Evolutionary conservation across 2,113 vertebrate genomes (phyloP).

Genomic region (Plotosus lineatus): DNA sequence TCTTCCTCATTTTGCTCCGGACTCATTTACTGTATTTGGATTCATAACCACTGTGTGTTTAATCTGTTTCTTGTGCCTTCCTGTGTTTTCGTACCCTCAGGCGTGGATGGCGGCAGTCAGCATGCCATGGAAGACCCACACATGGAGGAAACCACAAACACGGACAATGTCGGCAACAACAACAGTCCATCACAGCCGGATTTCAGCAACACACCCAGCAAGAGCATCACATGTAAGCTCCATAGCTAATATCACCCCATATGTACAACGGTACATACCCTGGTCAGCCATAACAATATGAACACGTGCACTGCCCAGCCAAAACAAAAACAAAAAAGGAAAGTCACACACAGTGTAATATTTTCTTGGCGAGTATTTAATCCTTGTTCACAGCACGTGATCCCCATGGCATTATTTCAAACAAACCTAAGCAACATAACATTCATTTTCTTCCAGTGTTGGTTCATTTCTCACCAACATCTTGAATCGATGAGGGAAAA

Average conservation of each 20-base stretch:
- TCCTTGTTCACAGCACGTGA: too few species aligned
- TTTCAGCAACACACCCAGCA: slow-evolving; percentile 57
- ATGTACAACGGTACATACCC: background rate
- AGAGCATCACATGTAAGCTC: slow-evolving; percentile 74
- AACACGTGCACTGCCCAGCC: too few species aligned
- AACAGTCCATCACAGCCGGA: slow-evolving; percentile 58
- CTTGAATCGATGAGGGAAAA: too few species aligned
- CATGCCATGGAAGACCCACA: slow-evolving; percentile 66
- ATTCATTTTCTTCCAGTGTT: too few species aligned
- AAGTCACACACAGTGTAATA: too few species aligned
- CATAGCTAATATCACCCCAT: background rate
- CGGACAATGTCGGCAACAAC: slow-evolving; percentile 59
- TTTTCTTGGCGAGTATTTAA: too few species aligned
- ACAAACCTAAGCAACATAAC: too few species aligned
- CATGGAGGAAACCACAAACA: slow-evolving; percentile 51
- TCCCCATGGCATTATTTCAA: too few species aligned
- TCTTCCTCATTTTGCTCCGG: background rate
- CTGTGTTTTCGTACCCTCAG: slow-evolving; percentile 54
- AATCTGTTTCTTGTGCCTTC: slow-evolving; percentile 47
- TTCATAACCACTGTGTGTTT: background rate
- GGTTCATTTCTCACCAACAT: too few species aligned
- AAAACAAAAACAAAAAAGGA: too few species aligned
- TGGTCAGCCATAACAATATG: too few species aligned
- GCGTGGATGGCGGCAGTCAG: slow-evolving; percentile 61
- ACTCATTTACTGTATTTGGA: background rate